Evolutionary conservation across 1,140 invertebrate genomes (phyloP), one percentile per base, ranked within the genome.

Genomic region (Hypothenemus hampei): DNA sequence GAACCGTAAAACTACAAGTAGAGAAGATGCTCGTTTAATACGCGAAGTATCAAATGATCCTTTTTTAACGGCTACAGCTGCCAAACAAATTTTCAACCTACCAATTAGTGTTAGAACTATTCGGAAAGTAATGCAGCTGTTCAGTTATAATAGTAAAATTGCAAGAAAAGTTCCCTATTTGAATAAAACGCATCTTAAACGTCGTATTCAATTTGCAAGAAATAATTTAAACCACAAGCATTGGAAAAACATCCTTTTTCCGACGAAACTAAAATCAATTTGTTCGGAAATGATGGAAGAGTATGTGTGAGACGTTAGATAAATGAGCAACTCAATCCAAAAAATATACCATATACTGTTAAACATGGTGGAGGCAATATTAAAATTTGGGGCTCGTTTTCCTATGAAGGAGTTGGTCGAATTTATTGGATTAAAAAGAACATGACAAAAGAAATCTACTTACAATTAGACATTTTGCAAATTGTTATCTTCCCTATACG

Each of bases 161-260:
- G 26, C 26, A 13, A 31, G 26, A n/a, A n/a, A 31, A 31, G 26
- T 31, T 8, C 3, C 26, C 26, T 31, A 31, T 31, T 31, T 31
- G 26, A 31, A 31, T 31, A 31, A 31, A 31, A 31, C 3, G 3
- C 26, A 31, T 31, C 26, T 31, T 31, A 31, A 1, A 31, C 1
- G 26, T 31, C 3, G 26, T 13, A 31, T 31, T 31, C 8, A 31
- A 31, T 31, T 31, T 31, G 3, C 26, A 31, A 31, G 3, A 31
- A 31, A 31, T 3, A 31, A 31, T 31, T 31, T 31, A 31, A 31
- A 31, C 13, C 26, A 13, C 3, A 31, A 11, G 26, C 26, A 39
- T 19, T 39, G 36, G 36, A 39, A 39, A 39, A 39, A 39, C 36
- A 39, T 39, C 16, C 36, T 39, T 39, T 39, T 39, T 39, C 8